These are phyloP conservation scores for Trimorus sp. DNA, from an alignment of 2,888 invertebrate genomes.

Conservation along the genomic window DNA sequence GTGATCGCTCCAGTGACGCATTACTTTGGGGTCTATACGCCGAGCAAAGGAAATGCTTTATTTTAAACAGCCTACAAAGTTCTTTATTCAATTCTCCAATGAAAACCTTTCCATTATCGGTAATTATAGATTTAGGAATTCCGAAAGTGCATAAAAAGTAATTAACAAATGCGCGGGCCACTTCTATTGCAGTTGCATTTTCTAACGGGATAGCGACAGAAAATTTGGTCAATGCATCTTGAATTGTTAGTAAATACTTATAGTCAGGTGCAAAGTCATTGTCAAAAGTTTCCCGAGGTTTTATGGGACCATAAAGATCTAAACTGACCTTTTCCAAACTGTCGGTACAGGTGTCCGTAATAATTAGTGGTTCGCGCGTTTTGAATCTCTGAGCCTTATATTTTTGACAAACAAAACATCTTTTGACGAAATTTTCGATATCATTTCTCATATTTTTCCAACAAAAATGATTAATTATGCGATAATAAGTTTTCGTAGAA, in stretches of 20 bases:
- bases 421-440: background rate
- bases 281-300: background rate
- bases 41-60: background rate
- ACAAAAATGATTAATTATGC: slow-evolving; percentile 4
- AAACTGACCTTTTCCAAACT: slow-evolving; percentile 3
- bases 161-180: background rate
- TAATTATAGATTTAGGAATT: background rate
- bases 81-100: background rate
- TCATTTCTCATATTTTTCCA: background rate
- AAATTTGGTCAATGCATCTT: background rate
- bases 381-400: background rate
- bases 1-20: background rate
- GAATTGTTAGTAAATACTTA: background rate
- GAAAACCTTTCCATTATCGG: background rate
- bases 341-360: background rate
- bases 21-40: background rate
- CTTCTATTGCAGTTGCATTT: background rate
- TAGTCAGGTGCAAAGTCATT: background rate
- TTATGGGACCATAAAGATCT: slow-evolving; percentile 10
- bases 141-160: background rate
- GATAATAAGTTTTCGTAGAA: background rate
- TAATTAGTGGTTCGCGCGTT: background rate
- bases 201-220: slow-evolving; percentile 1
- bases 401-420: slow-evolving; percentile 4
- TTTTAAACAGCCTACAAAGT: background rate